Evolutionary conservation across 2,797 vertebrate genomes (phyloP), one percentile per base, ranked within the genome.

Genomic region (Oreochromis mossambicus): DNA sequence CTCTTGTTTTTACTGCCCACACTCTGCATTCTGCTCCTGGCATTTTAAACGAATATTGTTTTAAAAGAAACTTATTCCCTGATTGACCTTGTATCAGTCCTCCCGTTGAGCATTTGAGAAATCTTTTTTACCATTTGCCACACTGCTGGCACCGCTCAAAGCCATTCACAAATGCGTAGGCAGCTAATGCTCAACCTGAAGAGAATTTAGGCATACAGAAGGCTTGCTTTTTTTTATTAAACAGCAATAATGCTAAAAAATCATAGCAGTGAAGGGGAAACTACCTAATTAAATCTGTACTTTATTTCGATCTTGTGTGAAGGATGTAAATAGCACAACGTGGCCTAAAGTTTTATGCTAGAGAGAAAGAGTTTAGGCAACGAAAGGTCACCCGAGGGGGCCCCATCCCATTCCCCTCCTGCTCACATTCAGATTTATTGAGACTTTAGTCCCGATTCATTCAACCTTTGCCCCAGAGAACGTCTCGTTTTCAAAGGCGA

Each of bases 81-180:
- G 68, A 88, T 86, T 90, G 87, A 89, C 91, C 87, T 90, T 84
- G 87, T 66, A 83, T 82, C 80, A 84, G 50, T 79, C 63, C 75
- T 87, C 80, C 78, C 73, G 79, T 86, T 85, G 83, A 89, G 66
- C 4, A 2, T 89, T 86, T 58, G 77, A 75, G 63, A 90, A 78
- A 77, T 76, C 50, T 38, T 78, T 86, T 86, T 55, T 63, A 68
- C 75, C 68, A 77, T 75, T 56, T 82, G 79, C 52, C 6, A 5
- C 50, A 43, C 26, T 29, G 63, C 82, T 81, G 24, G 36, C 41
- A 83, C 6, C 34, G 55, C 85, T 86, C 52, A 82, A 82, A 88
- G 84, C 78, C 83, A 82, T 89, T 91, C 87, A 88, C 84, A 86
- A 86, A 92, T 56, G 50, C 75, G 81, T 51, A 50, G 52, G 41